Evolutionary conservation across 1,140 invertebrate genomes (phyloP).

Genomic region (Cotesia typhae): DNA sequence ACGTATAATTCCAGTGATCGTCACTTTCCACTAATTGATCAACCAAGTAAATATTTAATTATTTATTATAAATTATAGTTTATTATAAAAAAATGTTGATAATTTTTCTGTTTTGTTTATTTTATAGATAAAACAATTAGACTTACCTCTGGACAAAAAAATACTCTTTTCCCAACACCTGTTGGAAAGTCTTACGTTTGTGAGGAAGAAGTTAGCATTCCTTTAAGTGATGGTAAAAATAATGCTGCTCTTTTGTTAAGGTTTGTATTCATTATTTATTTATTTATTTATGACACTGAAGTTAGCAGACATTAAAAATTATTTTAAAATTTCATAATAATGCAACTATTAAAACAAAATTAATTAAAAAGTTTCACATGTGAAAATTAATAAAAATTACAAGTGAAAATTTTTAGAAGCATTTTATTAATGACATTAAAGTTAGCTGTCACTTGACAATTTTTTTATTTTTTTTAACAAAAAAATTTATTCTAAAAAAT

Average conservation of each 20-base stretch:
- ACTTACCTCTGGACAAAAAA: slow-evolving; percentile 68
- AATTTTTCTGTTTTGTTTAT: slow-evolving; percentile 15
- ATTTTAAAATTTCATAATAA: too few species aligned
- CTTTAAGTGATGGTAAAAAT: slow-evolving; percentile 57
- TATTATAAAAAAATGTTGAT: slow-evolving; percentile 19
- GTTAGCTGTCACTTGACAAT: too few species aligned
- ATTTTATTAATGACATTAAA: too few species aligned
- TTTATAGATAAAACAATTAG: slow-evolving; percentile 64
- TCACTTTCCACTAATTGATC: slow-evolving; percentile 66
- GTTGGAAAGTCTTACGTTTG: slow-evolving; percentile 86
- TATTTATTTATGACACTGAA: neutral
- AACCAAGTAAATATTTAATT: slow-evolving; percentile 60
- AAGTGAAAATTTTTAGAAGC: too few species aligned
- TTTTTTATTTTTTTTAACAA: too few species aligned
- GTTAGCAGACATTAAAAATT: too few species aligned
- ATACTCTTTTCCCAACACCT: slow-evolving; percentile 81
- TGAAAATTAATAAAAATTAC: too few species aligned
- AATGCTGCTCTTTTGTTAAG: slow-evolving; percentile 55
- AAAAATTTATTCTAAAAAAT: too few species aligned
- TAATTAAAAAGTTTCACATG: too few species aligned
- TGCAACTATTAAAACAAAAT: too few species aligned
- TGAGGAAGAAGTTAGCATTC: slow-evolving; percentile 70
- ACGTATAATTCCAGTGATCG: slow-evolving; percentile 68
- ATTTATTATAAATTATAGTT: slow-evolving; percentile 22
- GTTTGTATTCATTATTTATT: slow-evolving; percentile 40